phyloP scores from a whole-genome alignment of 2,888 invertebrate species.

The Temnothorax rugatulus region DNA sequence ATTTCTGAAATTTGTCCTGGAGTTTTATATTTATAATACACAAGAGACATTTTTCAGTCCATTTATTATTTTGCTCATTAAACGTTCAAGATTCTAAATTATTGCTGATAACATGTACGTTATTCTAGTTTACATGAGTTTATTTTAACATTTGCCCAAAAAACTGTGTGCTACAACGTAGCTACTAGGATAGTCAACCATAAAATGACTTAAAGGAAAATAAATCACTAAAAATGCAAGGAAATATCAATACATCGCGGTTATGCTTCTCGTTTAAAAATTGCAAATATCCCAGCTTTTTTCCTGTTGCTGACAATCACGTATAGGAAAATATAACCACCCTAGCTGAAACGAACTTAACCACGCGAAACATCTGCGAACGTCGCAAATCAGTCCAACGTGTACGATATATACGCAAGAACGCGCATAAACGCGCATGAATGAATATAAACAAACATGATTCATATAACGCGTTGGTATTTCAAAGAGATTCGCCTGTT shows the following conservation, averaged over 20 bases:
- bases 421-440: constrained; percentile 20
- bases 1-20: not conserved
- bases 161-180: not conserved
- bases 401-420: not conserved
- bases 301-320: not conserved
- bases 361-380: constrained; percentile 16
- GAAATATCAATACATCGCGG: not conserved
- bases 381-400: constrained; percentile 1
- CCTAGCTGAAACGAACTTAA: constrained; percentile 1
- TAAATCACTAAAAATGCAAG: not conserved
- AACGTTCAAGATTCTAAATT: not conserved
- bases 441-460: constrained; percentile 46
- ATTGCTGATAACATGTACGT: not conserved
- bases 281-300: not conserved
- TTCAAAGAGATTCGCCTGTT: constrained; percentile 35
- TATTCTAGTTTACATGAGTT: not conserved
- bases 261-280: not conserved
- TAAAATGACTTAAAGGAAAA: not conserved
- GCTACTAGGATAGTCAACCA: not conserved
- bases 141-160: not conserved
- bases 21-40: not conserved
- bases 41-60: not conserved
- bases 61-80: not conserved
- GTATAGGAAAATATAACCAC: not conserved
- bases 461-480: constrained; percentile 16